These are phyloP conservation scores for Cassiopea xamachana DNA, from an alignment of 30 jellyfish, hydroid and myxozoan species.

Conservation along the genomic window DNA sequence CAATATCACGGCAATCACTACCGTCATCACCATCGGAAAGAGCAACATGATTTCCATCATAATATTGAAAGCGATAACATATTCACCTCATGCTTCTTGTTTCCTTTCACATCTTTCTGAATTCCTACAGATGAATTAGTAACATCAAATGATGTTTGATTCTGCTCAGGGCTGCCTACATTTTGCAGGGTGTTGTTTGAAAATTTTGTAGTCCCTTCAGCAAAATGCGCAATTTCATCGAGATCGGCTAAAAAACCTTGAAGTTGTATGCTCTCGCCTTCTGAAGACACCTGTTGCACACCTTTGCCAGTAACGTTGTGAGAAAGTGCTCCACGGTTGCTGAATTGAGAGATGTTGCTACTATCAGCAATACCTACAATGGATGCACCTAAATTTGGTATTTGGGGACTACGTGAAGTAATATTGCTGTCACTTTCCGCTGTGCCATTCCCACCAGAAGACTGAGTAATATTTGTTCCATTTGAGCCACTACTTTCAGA, in stretches of 20 bases:
- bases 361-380: constrained; percentile 40
- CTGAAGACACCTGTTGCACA: neutral
- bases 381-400: constrained; percentile 39
- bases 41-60: too few species aligned
- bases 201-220: constrained; percentile 33
- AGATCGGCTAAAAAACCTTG: constrained; percentile 20
- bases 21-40: too few species aligned
- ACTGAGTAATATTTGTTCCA: neutral
- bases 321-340: constrained; percentile 5
- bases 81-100: constrained; percentile 56
- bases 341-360: neutral
- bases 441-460: neutral
- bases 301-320: neutral
- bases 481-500: neutral
- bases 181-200: constrained; percentile 26
- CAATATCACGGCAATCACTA: too few species aligned
- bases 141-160: neutral
- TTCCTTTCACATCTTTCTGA: constrained; percentile 41
- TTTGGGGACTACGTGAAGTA: constrained; percentile 10
- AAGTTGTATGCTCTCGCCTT: neutral
- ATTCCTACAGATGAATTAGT: neutral
- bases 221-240: constrained; percentile 32
- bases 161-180: neutral
- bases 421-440: neutral
- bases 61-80: neutral